phyloP scores from a whole-genome alignment of 2,113 vertebrate genomes.

The Ariopsis seemanni region DNA sequence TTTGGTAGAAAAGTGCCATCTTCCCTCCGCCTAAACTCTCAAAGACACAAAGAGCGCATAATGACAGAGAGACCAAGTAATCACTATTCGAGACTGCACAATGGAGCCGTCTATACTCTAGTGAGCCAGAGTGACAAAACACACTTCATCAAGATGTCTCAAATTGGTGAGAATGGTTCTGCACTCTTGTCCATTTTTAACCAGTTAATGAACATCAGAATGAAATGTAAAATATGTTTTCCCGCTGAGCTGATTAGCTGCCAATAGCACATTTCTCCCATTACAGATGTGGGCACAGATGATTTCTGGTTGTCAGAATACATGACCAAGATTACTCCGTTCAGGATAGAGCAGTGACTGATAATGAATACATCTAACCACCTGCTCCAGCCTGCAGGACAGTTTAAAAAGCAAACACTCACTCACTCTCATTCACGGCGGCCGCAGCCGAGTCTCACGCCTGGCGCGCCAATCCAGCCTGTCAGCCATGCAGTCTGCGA shows the following conservation, averaged over 20 bases:
- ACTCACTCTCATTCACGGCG: too few species aligned
- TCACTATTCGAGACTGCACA: neutral
- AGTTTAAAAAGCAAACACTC: neutral
- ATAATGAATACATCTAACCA: neutral
- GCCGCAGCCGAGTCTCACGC: too few species aligned
- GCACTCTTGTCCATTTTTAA: neutral
- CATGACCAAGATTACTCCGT: neutral
- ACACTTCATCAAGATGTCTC: neutral
- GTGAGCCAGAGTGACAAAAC: slow-evolving; percentile 3
- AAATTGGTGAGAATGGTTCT: neutral
- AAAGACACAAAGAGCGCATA: slow-evolving; percentile 38
- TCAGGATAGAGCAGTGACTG: neutral
- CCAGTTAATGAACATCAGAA: neutral
- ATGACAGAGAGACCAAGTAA: neutral
- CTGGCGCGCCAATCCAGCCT: too few species aligned
- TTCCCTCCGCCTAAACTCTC: neutral
- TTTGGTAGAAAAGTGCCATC: neutral
- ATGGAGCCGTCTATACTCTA: neutral
- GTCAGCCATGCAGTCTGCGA: too few species aligned
- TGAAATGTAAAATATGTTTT: neutral
- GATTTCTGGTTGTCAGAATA: neutral
- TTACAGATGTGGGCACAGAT: neutral
- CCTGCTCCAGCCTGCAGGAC: neutral
- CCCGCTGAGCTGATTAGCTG: neutral
- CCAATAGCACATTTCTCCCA: neutral